Conservation (phyloP, 2,113 vertebrate genomes). For the Semicossyphus pulcher region DNA sequence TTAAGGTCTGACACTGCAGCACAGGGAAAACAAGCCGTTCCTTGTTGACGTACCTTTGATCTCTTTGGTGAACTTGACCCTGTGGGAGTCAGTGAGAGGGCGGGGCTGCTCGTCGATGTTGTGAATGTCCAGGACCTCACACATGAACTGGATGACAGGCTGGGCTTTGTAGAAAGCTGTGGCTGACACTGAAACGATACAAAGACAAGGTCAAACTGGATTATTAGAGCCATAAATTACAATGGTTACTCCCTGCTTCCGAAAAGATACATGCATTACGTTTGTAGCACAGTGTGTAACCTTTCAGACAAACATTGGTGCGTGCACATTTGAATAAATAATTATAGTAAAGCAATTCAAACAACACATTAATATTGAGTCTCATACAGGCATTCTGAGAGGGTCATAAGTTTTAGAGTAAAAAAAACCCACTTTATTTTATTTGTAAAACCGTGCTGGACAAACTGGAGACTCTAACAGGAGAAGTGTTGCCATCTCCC, state of each 20-base stretch:
- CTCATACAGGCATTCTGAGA: no score
- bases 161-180: slow-evolving; percentile 99
- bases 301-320: no score
- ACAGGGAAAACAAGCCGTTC: background rate
- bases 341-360: no score
- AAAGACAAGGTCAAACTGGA: background rate
- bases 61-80: slow-evolving; percentile 99
- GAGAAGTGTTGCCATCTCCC: no score
- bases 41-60: slow-evolving; percentile 90
- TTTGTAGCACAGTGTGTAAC: background rate
- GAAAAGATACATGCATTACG: background rate
- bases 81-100: slow-evolving; percentile 95
- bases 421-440: no score
- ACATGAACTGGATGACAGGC: slow-evolving; percentile 98
- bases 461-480: no score
- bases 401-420: no score
- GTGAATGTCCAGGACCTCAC: slow-evolving; percentile 98
- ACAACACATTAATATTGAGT: no score
- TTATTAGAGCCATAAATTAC: background rate
- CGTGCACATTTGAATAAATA: background rate
- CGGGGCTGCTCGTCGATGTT: slow-evolving; percentile 98
- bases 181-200: slow-evolving; percentile 88
- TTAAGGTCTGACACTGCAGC: background rate
- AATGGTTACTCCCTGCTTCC: background rate
- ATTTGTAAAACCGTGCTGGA: no score